Conservation (phyloP, 1,140 invertebrate genomes). For the Drosophila leontia region DNA sequence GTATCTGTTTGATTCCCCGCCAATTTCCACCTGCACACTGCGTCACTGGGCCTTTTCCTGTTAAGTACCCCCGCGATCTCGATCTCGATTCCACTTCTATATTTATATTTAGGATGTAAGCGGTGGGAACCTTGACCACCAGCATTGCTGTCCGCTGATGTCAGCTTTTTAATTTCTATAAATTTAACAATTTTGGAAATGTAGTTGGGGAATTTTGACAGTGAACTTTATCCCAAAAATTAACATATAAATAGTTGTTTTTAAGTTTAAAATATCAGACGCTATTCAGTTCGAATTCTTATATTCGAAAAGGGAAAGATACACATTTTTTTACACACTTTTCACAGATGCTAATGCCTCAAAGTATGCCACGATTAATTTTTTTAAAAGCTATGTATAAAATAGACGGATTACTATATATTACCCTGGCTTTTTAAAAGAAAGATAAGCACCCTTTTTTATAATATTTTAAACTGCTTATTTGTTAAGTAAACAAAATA, state of each 20-base stretch:
- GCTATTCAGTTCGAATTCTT: no score
- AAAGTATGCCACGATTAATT: slow-evolving; percentile 22
- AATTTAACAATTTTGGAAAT: slow-evolving; percentile 3
- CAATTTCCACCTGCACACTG: slow-evolving; percentile 73
- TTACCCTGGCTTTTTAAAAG: background rate
- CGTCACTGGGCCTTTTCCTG: slow-evolving; percentile 75
- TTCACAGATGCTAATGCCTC: background rate
- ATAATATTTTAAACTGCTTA: background rate
- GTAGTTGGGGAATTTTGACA: background rate
- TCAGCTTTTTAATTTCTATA: slow-evolving; percentile 52
- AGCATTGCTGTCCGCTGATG: slow-evolving; percentile 69
- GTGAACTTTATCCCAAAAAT: background rate
- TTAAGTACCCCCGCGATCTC: slow-evolving; percentile 41
- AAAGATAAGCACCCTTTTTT: background rate
- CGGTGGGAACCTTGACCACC: slow-evolving; percentile 70
- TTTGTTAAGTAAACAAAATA: background rate
- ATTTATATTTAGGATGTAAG: slow-evolving; percentile 68
- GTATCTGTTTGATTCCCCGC: slow-evolving; percentile 58
- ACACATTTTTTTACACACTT: background rate
- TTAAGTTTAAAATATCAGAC: background rate
- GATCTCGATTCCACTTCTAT: slow-evolving; percentile 40
- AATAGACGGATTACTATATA: background rate
- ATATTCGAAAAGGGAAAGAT: background rate
- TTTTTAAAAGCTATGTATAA: no score
- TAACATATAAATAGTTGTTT: background rate